These are phyloP conservation scores for Limonius californicus DNA, from an alignment of 1,140 invertebrate species.

Conservation along the genomic window DNA sequence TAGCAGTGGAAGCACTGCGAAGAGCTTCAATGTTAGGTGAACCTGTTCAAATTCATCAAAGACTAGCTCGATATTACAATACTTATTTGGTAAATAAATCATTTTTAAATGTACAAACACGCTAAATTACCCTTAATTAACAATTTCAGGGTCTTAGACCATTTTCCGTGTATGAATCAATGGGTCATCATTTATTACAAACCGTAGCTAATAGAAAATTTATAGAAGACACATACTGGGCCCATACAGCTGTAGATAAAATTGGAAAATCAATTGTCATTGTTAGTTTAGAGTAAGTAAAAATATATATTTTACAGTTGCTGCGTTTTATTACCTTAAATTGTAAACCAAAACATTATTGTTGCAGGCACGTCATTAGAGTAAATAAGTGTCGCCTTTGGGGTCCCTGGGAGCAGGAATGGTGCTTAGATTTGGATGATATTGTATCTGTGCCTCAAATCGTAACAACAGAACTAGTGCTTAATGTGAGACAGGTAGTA, in stretches of 20 bases:
- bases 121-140: not conserved
- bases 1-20: constrained; percentile 65
- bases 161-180: constrained; percentile 43
- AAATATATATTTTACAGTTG: no score
- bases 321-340: not conserved
- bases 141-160: constrained; percentile 40
- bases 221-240: constrained; percentile 43
- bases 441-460: constrained; percentile 67
- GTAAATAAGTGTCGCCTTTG: constrained; percentile 67
- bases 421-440: constrained; percentile 70
- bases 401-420: constrained; percentile 73
- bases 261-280: constrained; percentile 52
- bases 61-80: constrained; percentile 68
- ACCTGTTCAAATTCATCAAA: constrained; percentile 60
- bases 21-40: constrained; percentile 67
- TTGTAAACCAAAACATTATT: constrained; percentile 13
- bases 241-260: constrained; percentile 41
- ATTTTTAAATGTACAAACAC: constrained; percentile 17
- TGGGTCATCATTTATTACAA: constrained; percentile 42
- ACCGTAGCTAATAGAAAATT: constrained; percentile 40
- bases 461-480: constrained; percentile 60
- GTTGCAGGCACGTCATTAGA: constrained; percentile 67
- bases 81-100: constrained; percentile 55
- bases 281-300: constrained; percentile 51
- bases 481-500: constrained; percentile 69